Percentiles rank a stretch among this genome's conserved stretches.
phyloP scores from a whole-genome alignment of 2,113 vertebrate genomes.

The Mobula hypostoma region DNA sequence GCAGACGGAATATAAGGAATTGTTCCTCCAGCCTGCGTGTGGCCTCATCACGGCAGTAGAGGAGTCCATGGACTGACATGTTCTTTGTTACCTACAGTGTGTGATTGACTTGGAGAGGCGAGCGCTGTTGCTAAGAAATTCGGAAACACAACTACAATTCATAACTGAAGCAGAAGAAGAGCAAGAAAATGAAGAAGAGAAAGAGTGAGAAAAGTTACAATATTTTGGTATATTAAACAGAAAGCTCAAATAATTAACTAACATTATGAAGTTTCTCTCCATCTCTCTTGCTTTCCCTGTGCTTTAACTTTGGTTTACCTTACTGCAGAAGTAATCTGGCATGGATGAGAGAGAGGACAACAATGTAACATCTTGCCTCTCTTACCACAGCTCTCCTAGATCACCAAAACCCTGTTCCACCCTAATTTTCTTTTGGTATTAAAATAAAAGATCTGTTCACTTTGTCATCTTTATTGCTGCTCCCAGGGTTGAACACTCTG shows the following conservation, averaged over 20 bases:
- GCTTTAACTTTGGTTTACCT: not conserved
- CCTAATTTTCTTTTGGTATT: not conserved
- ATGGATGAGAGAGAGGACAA: not conserved
- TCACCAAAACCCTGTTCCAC: not conserved
- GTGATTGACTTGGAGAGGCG: conserved; percentile 74
- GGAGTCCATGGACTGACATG: too few species aligned
- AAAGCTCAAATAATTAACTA: not conserved
- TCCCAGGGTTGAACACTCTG: not conserved
- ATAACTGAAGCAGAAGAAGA: conserved; percentile 53
- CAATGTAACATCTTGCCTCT: not conserved
- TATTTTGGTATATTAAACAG: not conserved
- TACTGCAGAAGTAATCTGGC: not conserved
- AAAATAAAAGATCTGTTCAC: not conserved
- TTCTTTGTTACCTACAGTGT: conserved; percentile 55
- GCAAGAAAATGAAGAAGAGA: conserved; percentile 40
- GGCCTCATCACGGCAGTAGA: too few species aligned
- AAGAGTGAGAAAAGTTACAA: not conserved
- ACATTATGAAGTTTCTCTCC: not conserved
- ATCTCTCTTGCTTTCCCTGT: not conserved
- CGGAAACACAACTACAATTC: conserved; percentile 73
- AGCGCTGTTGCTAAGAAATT: conserved; percentile 63
- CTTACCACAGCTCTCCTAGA: not conserved
- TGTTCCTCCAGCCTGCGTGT: too few species aligned
- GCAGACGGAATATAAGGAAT: too few species aligned
- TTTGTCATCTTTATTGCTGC: not conserved